Evolutionary conservation across 2,113 vertebrate species (phyloP), one percentile per base, ranked within the genome.

Genomic region (Microtus pennsylvanicus): DNA sequence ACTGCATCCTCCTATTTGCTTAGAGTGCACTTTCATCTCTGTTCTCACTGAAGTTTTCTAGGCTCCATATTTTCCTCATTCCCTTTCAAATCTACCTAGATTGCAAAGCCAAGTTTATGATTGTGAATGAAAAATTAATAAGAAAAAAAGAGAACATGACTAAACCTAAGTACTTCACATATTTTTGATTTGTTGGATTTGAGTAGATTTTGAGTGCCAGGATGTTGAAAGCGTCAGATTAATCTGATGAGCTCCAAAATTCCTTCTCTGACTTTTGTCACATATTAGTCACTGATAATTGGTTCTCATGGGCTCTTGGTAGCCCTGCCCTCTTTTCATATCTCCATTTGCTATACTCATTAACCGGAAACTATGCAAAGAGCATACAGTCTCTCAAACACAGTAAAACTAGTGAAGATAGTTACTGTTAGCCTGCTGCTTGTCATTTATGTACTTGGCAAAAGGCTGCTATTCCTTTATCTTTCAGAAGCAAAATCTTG

Each of bases 301-400:
- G 26, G 17, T 52, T 93, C 33, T 52, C 70, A n/a, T 12, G n/a
- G 47, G 10, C 10, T 58, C 3, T 52, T 83, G 21, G 28, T 13
- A 2, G 52, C 2, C 30, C 63, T 26, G 58, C 5, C 1, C 1
- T 1, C 14, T 80, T 76, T 6, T 4, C 1, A 45, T 26, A n/a
- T 42, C 1, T 33, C 14, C 28, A 80, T 50, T 87, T 83, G 12
- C 8, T 85, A 3, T 16, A 19, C n/a, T 83, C 7, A 0, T 80
- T 69, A 52, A 38, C 35, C 0, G 2, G 26, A 5, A 94, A 78
- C 11, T 67, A 38, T 14, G 70, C 24, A 65, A 24, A 55, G 33
- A 38, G n/a, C 35, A 16, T 47, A 12, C 11, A n/a, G 11, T 28
- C 13, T 88, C 28, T 74, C 52, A 82, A 63, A 65, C 4, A 93